phyloP scores from a whole-genome alignment of 2,888 invertebrate species.

The Margaritifera margaritifera region DNA sequence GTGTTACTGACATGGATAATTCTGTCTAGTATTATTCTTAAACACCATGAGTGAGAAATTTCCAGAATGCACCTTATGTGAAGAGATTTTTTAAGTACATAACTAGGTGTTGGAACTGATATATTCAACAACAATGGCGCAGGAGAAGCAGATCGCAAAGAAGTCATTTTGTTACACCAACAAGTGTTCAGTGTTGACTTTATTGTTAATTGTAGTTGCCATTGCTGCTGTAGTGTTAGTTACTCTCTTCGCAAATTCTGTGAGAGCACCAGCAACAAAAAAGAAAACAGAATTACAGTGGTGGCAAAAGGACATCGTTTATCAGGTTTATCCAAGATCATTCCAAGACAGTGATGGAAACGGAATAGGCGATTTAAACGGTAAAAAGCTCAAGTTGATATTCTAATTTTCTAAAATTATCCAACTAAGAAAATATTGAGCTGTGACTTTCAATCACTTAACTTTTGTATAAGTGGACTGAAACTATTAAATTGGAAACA shows the following conservation, averaged over 20 bases:
- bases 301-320: slow-evolving; percentile 87
- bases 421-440: too few relatives aligned
- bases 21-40: too few relatives aligned
- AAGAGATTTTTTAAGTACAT: too few relatives aligned
- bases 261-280: slow-evolving; percentile 12
- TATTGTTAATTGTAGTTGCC: slow-evolving; percentile 8
- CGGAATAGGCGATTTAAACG: slow-evolving; percentile 83
- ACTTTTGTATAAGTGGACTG: too few relatives aligned
- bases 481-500: too few relatives aligned
- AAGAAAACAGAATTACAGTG: slow-evolving; percentile 78
- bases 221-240: slow-evolving; percentile 19
- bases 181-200: slow-evolving; percentile 13
- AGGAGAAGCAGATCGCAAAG: neutral
- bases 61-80: too few relatives aligned
- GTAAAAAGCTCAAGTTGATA: slow-evolving; percentile 13
- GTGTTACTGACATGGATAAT: too few relatives aligned
- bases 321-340: slow-evolving; percentile 79
- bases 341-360: slow-evolving; percentile 86
- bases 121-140: too few relatives aligned
- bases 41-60: too few relatives aligned
- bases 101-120: too few relatives aligned
- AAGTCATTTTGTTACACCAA: slow-evolving; percentile 22
- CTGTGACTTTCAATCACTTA: too few relatives aligned
- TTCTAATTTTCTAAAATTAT: too few relatives aligned
- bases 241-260: slow-evolving; percentile 15